These are phyloP conservation scores for Drosophila pseudotakahashii DNA, from an alignment of 2,888 invertebrate species.

Conservation along the genomic window DNA sequence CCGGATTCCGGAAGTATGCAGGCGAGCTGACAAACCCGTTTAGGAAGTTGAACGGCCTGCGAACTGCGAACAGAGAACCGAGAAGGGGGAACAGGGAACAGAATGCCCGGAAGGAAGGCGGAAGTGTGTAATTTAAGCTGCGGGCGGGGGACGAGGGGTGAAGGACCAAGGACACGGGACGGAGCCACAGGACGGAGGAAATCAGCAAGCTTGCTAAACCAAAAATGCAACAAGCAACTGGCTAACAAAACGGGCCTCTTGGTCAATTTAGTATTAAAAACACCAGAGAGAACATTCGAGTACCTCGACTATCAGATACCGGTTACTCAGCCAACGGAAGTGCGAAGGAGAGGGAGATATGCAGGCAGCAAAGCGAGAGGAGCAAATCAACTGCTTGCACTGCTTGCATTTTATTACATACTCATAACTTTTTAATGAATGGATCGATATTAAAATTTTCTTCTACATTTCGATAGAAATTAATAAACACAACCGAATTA, in stretches of 20 bases:
- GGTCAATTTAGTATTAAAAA: not conserved
- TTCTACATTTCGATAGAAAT: no score
- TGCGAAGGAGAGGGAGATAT: no score
- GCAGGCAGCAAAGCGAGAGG: no score
- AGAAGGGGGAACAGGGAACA: not conserved
- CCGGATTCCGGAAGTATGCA: constrained; percentile 23
- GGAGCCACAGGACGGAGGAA: constrained; percentile 37
- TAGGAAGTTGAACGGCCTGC: constrained; percentile 48
- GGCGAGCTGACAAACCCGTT: constrained; percentile 57
- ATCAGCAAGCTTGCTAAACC: constrained; percentile 49
- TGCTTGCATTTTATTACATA: no score
- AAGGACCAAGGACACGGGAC: constrained; percentile 16
- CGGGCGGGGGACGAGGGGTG: constrained; percentile 35
- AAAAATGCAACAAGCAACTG: constrained; percentile 57
- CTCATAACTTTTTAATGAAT: no score
- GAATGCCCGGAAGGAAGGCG: constrained; percentile 60
- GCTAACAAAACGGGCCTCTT: constrained; percentile 4
- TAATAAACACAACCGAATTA: no score
- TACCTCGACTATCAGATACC: no score
- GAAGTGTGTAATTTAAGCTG: constrained; percentile 75
- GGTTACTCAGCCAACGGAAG: no score
- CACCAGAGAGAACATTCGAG: no score
- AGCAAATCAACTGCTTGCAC: no score
- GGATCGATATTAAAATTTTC: no score
- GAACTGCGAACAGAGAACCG: constrained; percentile 2